phyloP scores from a whole-genome alignment of 2,888 invertebrate genomes.

The Ecliptopera silaceata region DNA sequence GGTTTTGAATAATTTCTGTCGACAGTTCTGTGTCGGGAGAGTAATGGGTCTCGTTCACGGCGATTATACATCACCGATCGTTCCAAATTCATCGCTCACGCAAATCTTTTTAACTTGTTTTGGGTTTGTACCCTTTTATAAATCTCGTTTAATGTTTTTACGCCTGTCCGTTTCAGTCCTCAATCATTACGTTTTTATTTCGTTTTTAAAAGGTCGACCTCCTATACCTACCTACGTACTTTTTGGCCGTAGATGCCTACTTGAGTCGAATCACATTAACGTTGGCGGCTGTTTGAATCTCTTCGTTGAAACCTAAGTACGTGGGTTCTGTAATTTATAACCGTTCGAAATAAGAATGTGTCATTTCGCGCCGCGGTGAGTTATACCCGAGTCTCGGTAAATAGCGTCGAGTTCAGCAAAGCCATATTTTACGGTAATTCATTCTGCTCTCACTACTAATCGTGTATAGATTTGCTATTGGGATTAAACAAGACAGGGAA shows the following conservation, averaged over 20 bases:
- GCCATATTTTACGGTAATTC: conserved; percentile 39
- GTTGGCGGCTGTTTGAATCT: neutral
- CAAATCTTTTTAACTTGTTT: conserved; percentile 50
- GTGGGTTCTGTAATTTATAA: conserved; percentile 4
- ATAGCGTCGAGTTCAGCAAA: conserved; percentile 17
- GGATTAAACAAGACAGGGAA: conserved; percentile 27
- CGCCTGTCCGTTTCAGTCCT: conserved; percentile 10
- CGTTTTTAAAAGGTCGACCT: conserved; percentile 1
- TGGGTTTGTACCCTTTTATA: conserved; percentile 34
- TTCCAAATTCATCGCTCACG: conserved; percentile 55
- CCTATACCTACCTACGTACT: neutral
- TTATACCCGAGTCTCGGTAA: conserved; percentile 9
- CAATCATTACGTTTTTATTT: neutral
- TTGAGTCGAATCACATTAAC: neutral
- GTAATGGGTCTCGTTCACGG: conserved; percentile 52
- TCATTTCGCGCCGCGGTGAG: conserved; percentile 7
- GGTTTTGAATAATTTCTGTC: conserved; percentile 53
- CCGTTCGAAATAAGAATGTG: conserved; percentile 16
- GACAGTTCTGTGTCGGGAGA: conserved; percentile 54
- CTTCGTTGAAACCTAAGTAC: conserved; percentile 1
- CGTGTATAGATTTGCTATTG: conserved; percentile 36
- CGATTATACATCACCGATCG: conserved; percentile 51
- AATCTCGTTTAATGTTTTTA: conserved; percentile 5
- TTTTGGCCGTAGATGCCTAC: neutral
- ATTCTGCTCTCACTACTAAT: conserved; percentile 36